Percentiles rank a stretch among this genome's conserved stretches.
These are phyloP conservation scores for Ichneumoninae sp. DNA, from an alignment of 2,888 invertebrate genomes.

Conservation along the genomic window DNA sequence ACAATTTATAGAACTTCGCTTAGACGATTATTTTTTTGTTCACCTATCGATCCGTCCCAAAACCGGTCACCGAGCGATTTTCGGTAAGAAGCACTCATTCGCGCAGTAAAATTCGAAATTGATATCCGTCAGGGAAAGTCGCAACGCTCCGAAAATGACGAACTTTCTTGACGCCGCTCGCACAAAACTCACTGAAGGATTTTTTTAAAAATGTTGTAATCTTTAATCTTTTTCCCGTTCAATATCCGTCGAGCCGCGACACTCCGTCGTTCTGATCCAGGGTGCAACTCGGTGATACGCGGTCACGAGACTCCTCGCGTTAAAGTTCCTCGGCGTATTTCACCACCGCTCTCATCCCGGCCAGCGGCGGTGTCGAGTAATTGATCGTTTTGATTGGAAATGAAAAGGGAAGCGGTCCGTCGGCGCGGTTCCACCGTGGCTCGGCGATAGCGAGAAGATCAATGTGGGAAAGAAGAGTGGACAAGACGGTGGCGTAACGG, in stretches of 20 bases:
- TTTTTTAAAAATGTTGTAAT: background rate
- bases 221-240: background rate
- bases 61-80: background rate
- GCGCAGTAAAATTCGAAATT: background rate
- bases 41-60: background rate
- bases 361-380: slow-evolving; percentile 22
- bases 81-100: background rate
- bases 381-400: slow-evolving; percentile 58
- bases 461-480: slow-evolving; percentile 58
- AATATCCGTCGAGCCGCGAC: slow-evolving; percentile 6
- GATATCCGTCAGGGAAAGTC: background rate
- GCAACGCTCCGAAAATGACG: background rate
- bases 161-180: background rate
- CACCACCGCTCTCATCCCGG: slow-evolving; percentile 15
- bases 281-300: slow-evolving; percentile 3
- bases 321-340: slow-evolving; percentile 35
- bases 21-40: background rate
- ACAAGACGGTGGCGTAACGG: slow-evolving; percentile 74
- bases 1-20: background rate
- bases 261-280: background rate
- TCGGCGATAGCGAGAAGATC: slow-evolving; percentile 53
- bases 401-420: slow-evolving; percentile 58
- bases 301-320: slow-evolving; percentile 39
- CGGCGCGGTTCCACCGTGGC: background rate
- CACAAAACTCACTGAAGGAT: slow-evolving; percentile 8